phyloP scores from a whole-genome alignment of 2,113 vertebrate genomes.

The Galeopterus variegatus region DNA sequence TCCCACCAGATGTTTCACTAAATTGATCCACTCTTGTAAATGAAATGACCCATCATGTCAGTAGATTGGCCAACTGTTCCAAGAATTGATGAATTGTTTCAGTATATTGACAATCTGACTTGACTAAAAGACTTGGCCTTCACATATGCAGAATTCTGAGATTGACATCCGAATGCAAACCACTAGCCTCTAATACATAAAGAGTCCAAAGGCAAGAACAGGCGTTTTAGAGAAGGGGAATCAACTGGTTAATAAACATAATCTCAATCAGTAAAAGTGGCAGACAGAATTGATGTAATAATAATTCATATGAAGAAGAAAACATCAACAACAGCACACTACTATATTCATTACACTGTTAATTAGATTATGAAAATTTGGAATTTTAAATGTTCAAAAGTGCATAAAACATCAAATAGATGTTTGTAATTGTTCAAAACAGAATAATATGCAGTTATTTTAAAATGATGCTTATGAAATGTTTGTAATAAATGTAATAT shows the following conservation, averaged over 20 bases:
- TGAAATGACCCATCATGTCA: conserved; percentile 41
- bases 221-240: conserved; percentile 8
- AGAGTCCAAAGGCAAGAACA: neutral
- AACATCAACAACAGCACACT: no score
- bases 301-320: neutral
- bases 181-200: neutral
- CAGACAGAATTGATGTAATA: neutral
- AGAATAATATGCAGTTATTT: neutral
- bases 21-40: conserved; percentile 3
- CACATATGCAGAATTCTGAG: conserved; percentile 5
- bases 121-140: conserved; percentile 1
- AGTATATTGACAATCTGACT: conserved; percentile 17
- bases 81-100: conserved; percentile 57
- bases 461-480: neutral
- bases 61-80: conserved; percentile 28
- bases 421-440: neutral
- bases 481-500: neutral
- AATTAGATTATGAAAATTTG: conserved; percentile 38
- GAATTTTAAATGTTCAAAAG: neutral
- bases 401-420: neutral
- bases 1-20: conserved; percentile 53
- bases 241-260: neutral
- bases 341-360: neutral
- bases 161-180: conserved; percentile 19
- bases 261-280: neutral